phyloP scores from a whole-genome alignment of 2,113 vertebrate genomes.

The Naja naja region DNA sequence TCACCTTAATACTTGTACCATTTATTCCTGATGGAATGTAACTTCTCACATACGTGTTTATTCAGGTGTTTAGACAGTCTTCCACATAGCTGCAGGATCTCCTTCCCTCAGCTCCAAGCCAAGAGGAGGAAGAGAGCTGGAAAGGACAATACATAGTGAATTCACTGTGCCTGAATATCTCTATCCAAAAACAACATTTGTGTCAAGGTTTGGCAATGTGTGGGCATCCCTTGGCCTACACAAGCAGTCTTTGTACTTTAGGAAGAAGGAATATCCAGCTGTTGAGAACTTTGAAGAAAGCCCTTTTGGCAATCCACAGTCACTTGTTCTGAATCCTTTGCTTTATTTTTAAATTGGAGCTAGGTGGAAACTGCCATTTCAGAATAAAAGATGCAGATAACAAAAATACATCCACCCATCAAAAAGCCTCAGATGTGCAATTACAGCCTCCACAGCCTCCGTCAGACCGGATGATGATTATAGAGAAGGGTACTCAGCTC shows the following conservation, averaged over 20 bases:
- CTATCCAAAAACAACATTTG: neutral
- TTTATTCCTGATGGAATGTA: neutral
- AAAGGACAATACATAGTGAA: neutral
- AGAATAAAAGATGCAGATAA: constrained; percentile 40
- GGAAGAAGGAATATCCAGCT: neutral
- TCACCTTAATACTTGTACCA: neutral
- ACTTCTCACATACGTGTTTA: neutral
- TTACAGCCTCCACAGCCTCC: constrained; percentile 56
- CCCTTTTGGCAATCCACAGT: neutral
- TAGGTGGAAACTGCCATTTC: constrained; percentile 32
- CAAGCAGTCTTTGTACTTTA: neutral
- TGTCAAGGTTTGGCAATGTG: neutral
- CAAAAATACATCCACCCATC: constrained; percentile 47
- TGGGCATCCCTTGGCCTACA: neutral
- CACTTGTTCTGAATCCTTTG: constrained; percentile 18
- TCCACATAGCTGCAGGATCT: neutral
- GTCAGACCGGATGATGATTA: constrained; percentile 36
- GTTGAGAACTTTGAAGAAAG: neutral
- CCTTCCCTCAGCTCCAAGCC: neutral
- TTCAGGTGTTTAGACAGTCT: neutral
- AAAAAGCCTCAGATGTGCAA: constrained; percentile 55
- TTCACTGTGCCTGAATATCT: neutral
- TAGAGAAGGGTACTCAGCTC: constrained; percentile 41
- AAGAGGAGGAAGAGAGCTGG: neutral
- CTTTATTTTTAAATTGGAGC: constrained; percentile 37